Base-by-base conservation (phyloP, 2,888 invertebrate genomes). In the Pyrrhosoma nymphula region DNA sequence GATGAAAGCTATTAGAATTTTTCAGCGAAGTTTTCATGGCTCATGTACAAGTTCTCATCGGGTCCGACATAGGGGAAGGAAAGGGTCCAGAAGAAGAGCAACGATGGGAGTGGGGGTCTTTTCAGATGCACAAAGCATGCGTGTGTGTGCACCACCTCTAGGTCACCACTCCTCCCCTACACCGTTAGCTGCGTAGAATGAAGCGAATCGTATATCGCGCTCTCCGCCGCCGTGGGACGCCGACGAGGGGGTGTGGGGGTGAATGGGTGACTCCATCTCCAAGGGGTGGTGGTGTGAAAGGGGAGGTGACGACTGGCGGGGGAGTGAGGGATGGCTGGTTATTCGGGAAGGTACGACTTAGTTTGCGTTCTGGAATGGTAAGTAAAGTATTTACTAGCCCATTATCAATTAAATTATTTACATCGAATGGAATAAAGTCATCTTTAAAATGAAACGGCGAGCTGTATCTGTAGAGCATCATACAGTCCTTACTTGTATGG, bases 161-260 rank as follows among this genome's bases (percentile, higher is more conserved):
- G 82, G 82, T 82, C 82, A 82, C 82, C 18, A 35, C 30, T 8
- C 35, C 35, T n/a, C 69, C 82, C 82, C 18, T n/a, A 6, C 82
- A 75, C 69, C 93, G 93, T 91, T 69, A 93, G 12, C 16, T 26
- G 14, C 93, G 93, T 69, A 63, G 39, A 47, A 47, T 69, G 75
- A 55, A 35, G 69, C 93, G 56, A 93, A 75, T 75, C 69, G 93
- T 75, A 47, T n/a, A 91, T 75, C 39, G 63, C 26, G 93, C n/a
- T n/a, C n/a, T 47, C 2, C n/a, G 69, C n/a, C n/a, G 39, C 69
- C 63, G 60, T 63, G 63, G 91, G 91, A 91, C 63, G n/a, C 56
- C 56, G n/a, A n/a, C 30, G 12, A 23, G 56, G 88, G 55, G 55
- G 55, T 14, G n/a, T 56, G 89, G n/a, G 26, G 55, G 56, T 35